Percentiles rank a stretch among this genome's conserved stretches.
phyloP scores from a whole-genome alignment of 2,888 invertebrate species.

The Callinectes sapidus region DNA sequence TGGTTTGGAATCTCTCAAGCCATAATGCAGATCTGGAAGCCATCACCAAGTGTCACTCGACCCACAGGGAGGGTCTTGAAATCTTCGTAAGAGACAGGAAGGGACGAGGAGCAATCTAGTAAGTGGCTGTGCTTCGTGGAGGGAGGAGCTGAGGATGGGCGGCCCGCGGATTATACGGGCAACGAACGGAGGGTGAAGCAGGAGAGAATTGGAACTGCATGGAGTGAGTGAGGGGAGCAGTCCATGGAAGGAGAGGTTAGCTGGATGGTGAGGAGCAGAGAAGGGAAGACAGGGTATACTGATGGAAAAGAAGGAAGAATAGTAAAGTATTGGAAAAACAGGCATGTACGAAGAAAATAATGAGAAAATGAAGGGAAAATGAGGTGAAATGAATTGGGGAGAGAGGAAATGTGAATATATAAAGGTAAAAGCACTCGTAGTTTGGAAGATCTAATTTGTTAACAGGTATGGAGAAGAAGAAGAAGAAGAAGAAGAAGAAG shows the following conservation, averaged over 20 bases:
- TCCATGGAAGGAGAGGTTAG: too few relatives aligned
- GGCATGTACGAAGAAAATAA: not conserved
- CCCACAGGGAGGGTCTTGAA: not conserved
- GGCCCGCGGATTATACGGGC: not conserved
- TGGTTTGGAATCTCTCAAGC: not conserved
- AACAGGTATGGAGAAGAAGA: too few relatives aligned
- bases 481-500: too few relatives aligned
- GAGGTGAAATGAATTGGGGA: too few relatives aligned
- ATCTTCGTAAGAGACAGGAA: not conserved
- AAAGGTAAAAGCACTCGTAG: too few relatives aligned
- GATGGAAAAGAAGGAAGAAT: not conserved
- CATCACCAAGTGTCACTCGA: not conserved
- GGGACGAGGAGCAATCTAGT: not conserved
- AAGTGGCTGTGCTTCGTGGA: not conserved
- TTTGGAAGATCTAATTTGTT: too few relatives aligned
- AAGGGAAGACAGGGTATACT: not conserved
- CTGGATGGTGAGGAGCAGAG: too few relatives aligned
- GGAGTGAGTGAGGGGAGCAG: too few relatives aligned
- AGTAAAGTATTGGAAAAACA: not conserved
- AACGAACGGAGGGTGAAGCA: not conserved
- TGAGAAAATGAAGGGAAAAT: not conserved
- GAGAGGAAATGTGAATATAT: too few relatives aligned
- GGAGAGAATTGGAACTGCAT: not conserved
- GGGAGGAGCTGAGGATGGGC: not conserved
- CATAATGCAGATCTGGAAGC: conserved; percentile 25